Conservation (phyloP, 2,113 vertebrate species). For the Passer montanus region DNA sequence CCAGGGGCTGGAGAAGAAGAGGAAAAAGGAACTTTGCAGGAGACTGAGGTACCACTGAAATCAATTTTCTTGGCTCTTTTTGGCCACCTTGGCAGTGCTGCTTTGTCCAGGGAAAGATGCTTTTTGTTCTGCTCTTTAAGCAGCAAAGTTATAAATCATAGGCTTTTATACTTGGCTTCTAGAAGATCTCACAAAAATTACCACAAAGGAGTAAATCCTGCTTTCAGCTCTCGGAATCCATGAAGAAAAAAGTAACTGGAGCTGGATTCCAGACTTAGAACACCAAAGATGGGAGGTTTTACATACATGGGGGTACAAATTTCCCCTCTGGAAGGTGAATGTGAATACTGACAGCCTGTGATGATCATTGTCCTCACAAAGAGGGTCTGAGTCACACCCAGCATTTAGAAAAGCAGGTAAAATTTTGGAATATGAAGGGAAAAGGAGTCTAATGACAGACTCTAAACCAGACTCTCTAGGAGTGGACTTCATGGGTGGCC, state of each 20-base stretch:
- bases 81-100: neutral
- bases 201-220: neutral
- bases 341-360: neutral
- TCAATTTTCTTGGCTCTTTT: neutral
- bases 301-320: rapidly evolving
- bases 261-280: neutral
- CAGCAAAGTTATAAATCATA: neutral
- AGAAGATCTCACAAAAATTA: neutral
- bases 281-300: neutral
- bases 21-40: neutral
- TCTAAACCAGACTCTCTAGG: neutral
- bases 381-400: neutral
- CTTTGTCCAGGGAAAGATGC: neutral
- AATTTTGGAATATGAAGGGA: neutral
- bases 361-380: neutral
- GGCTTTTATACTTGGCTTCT: neutral
- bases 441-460: neutral
- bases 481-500: rapidly evolving
- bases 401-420: neutral
- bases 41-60: neutral
- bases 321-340: neutral
- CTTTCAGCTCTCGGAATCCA: neutral
- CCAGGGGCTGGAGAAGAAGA: neutral
- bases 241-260: neutral
- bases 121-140: neutral